Evolutionary conservation across 2,888 invertebrate genomes (phyloP), one percentile per base, ranked within the genome.

Genomic region (Ennomos fuscantarius): DNA sequence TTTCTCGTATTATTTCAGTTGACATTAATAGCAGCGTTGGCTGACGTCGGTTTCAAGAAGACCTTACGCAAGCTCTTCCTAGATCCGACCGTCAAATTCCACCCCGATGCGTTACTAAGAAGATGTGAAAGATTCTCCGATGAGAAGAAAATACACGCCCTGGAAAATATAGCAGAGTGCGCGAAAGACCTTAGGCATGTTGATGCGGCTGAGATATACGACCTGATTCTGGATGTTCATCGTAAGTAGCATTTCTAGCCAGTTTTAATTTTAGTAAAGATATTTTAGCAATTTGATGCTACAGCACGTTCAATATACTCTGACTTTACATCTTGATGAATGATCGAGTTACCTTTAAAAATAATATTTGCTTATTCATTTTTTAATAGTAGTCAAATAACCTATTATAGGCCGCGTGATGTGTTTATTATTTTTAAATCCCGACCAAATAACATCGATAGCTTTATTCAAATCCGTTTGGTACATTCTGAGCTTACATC

Each of bases 71-170:
- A 92, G 60, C 68, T 92, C 36, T 73, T 94, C 53, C 74, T 90
- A 5, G 94, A 94, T 68, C 94, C 94, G 0, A 80, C 87, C 0
- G 87, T 93, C 9, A 87, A 87, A 55, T 79, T 94, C 55, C 93
- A 93, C 51, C 86, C 93, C 0, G 93, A 93, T 11, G 86, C 92
- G 9, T 65, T 94, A 5, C 44, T 90, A 10, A 88, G 93, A 2
- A 91, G 93, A 55, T 94, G 94, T 69, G 93, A 93, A 44, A 67
- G 86, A 1, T 86, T 91, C 64, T 85, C 87, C 0, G 81, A 82
- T 11, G 87, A 88, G 59, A 85, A 86, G 70, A 90, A 88, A 62
- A 48, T 83, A 0, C 47, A 69, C 1, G 82, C 89, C 0, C 56
- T 93, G 13, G 79, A 85, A 40, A 69, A 64, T 1, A 73, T 93